phyloP scores from a whole-genome alignment of 2,113 vertebrate genomes.

The Dromiciops gliroides region DNA sequence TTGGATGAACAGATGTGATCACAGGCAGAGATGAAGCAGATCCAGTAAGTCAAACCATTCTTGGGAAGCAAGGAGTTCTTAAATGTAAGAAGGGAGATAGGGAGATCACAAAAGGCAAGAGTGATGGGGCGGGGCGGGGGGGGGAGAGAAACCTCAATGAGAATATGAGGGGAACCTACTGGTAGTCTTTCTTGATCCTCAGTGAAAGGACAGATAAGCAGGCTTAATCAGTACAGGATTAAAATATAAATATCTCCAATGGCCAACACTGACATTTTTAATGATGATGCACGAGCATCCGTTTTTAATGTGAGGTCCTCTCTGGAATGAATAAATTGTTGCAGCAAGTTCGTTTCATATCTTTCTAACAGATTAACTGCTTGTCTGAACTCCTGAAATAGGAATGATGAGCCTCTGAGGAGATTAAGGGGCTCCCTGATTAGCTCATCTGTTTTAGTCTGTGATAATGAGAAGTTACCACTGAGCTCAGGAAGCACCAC shows the following conservation, averaged over 20 bases:
- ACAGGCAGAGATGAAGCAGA: not conserved
- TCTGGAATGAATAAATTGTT: slow-evolving; percentile 49
- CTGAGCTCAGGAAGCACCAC: not conserved
- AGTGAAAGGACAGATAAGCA: slow-evolving; percentile 4
- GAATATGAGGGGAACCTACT: not conserved
- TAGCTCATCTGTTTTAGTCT: slow-evolving; percentile 52
- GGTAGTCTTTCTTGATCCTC: not conserved
- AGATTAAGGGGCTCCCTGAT: slow-evolving; percentile 21
- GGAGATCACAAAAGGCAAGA: not conserved
- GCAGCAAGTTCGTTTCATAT: slow-evolving; percentile 38
- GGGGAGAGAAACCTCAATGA: not conserved
- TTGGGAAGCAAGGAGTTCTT: not conserved
- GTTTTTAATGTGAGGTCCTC: slow-evolving; percentile 8
- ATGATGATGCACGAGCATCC: slow-evolving; percentile 49
- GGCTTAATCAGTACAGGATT: slow-evolving; percentile 42
- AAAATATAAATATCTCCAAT: slow-evolving; percentile 61
- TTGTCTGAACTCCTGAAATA: slow-evolving; percentile 60
- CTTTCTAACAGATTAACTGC: slow-evolving; percentile 66
- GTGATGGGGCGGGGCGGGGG: not conserved
- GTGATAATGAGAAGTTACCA: slow-evolving; percentile 42
- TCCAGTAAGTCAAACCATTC: not conserved
- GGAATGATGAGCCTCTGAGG: slow-evolving; percentile 53
- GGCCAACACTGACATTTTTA: slow-evolving; percentile 54
- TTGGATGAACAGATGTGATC: not conserved
- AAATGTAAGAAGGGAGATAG: not conserved